phyloP scores from a whole-genome alignment of 2,797 vertebrate species.

The Sebastes melanostomus region DNA sequence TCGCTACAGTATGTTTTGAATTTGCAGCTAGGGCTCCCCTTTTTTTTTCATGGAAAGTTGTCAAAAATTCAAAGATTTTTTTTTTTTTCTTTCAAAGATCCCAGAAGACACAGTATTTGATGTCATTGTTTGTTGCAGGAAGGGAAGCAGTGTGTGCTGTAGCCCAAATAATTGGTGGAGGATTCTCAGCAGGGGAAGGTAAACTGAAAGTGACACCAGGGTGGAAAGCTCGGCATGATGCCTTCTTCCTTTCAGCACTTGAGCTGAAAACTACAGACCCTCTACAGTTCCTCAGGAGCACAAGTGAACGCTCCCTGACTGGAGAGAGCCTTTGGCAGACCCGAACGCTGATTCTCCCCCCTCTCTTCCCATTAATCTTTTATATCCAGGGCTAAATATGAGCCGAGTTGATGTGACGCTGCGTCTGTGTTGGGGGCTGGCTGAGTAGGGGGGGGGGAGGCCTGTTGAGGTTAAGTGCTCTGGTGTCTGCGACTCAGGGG shows the following conservation, averaged over 20 bases:
- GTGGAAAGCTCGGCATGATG: conserved; percentile 67
- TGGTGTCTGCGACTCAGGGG: conserved; percentile 70
- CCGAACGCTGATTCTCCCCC: conserved; percentile 37
- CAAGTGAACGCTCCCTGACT: conserved; percentile 49
- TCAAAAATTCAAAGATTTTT: conserved; percentile 47
- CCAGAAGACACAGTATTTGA: conserved; percentile 62
- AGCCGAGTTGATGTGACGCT: conserved; percentile 76
- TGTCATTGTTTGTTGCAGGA: conserved; percentile 65
- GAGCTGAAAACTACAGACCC: conserved; percentile 59
- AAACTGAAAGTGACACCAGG: conserved; percentile 79
- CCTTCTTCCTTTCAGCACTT: conserved; percentile 67
- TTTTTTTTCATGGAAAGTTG: conserved; percentile 46
- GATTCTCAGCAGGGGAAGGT: conserved; percentile 78
- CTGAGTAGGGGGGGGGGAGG: conserved; percentile 52
- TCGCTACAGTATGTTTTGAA: conserved; percentile 27
- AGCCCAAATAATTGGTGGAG: conserved; percentile 75
- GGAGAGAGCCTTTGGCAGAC: conserved; percentile 56
- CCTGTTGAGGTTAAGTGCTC: conserved; percentile 83
- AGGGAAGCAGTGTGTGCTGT: conserved; percentile 51
- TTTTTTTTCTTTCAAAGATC: conserved; percentile 39
- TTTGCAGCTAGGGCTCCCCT: conserved; percentile 3
- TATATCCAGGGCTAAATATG: conserved; percentile 76
- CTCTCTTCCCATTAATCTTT: conserved; percentile 78
- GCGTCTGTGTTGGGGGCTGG: conserved; percentile 66
- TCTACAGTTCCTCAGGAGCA: conserved; percentile 48